Base-by-base conservation (phyloP, 2,113 vertebrate genomes). In the Lates calcarifer region DNA sequence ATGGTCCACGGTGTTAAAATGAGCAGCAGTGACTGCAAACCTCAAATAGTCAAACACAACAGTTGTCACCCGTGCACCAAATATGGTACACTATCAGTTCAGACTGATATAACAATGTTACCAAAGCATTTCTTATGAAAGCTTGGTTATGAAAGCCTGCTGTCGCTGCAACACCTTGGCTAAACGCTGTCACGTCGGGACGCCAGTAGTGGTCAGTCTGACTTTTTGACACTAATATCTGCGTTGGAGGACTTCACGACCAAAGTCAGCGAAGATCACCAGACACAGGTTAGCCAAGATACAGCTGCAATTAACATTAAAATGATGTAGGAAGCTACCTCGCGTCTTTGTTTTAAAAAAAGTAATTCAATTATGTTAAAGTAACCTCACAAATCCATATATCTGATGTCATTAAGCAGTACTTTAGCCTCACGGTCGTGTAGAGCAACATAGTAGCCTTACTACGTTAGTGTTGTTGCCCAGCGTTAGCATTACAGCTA, bases 71-170 rank as follows among this genome's bases (percentile, higher is more conserved):
- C 33, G 14, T 49, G 9, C 2, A 62, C 60, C 72, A 79, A 64
- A 79, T 77, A 70, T 37, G 45, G 74, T 26, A 26, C 43, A 66
- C 45, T 15, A 13, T 3, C 14, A 15, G 8, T 3, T 53, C 35
- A 33, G 33, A 1, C 49, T 33, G n/a, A 41, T 13, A 58, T 45
- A 13, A n/a, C 5, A 6, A 55, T 3, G 64, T 91, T 80, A 68
- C 74, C 72, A 85, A 91, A 89, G 15, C 28, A 17, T 20, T 39
- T 51, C 22, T 86, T 84, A 82, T 0, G 28, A 91, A 88, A 85
- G 71, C 22, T 35, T 51, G 31, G n/a, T 76, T 73, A 11, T 73
- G 15, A 45, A 55, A 70, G 15, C 70, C 29, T 45, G 39, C 39
- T 41, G 39, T 4, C 31, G 10, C 35, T 13, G 29, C 35, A 26